Base-by-base conservation (phyloP, 1,140 invertebrate species). In the Sminthurides bifidus region DNA sequence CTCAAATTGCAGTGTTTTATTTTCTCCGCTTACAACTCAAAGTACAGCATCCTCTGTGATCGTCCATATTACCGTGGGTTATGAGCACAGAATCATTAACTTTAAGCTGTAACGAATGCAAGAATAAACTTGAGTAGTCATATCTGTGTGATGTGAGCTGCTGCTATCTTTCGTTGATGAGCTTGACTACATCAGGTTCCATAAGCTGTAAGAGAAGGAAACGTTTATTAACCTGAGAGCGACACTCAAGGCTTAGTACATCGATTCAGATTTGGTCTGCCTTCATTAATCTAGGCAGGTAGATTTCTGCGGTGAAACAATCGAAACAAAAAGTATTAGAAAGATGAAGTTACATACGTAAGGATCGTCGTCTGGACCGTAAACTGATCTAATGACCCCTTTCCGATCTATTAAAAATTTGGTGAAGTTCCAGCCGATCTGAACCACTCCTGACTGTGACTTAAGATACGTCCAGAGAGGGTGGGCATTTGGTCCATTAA, bases 351-450 rank as follows among this genome's bases (percentile, higher is more conserved):
- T n/a, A 51, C 31, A 24, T 54, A 60, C 58, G 27, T 24, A 27
- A 14, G 91, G 90, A 66, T 86, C 79, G 1, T 77, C 79, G 43
- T 76, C 81, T 0, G 90, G 87, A 10, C 77, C 80, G 70, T 86
- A 86, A 67, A 92, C 76, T 61, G 84, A 81, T 0, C 94, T 81
- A 0, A 87, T 85, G 41, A 84, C 72, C 3, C 93, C 93, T 46
- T 92, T 73, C 68, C 82, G 87, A 70, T 94, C 79, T 29, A 95
- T 74, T 35, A 97, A 76, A 70, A 97, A 97, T 69, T 97, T 97
- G 2, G 87, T 87, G 64, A 95, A 97, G 71, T 96, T 97, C 93
- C 93, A 97, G 68, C 95, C 95, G 62, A 96, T 92, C 33, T 67
- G 27, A 14, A 10, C 77, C 79, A 12, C 85, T 6, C 74, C 72